These are phyloP conservation scores for Alloscopus bannaensis DNA, from an alignment of 2,888 invertebrate genomes.

Conservation along the genomic window DNA sequence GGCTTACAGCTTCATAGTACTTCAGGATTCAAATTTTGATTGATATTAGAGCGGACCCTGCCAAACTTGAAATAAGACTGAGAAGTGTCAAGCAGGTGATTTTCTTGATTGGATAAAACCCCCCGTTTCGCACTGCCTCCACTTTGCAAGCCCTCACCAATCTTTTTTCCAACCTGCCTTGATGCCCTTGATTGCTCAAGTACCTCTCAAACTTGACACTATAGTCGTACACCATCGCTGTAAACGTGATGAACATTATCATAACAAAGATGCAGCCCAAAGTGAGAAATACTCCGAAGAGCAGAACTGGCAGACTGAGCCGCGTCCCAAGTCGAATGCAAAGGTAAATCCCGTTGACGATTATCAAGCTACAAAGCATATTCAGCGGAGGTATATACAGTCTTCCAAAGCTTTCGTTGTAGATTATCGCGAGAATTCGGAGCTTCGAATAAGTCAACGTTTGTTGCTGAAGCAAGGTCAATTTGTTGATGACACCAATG, in stretches of 20 bases:
- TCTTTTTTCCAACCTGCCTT: not conserved
- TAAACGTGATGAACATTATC: constrained; percentile 21
- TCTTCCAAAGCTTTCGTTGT: constrained; percentile 22
- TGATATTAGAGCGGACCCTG: not conserved
- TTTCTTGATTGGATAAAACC: constrained; percentile 31
- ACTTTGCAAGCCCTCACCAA: constrained; percentile 14
- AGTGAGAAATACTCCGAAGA: not conserved
- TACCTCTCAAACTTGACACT: constrained; percentile 30
- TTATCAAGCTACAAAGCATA: not conserved
- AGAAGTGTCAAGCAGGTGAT: constrained; percentile 29
- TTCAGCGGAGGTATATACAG: constrained; percentile 15
- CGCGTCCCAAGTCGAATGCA: constrained; percentile 7
- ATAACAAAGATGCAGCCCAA: not conserved
- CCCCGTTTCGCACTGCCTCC: constrained; percentile 33
- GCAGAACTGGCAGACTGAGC: not conserved
- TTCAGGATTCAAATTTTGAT: constrained; percentile 10
- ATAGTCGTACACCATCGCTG: constrained; percentile 26
- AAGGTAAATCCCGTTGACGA: not conserved
- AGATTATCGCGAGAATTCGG: constrained; percentile 25
- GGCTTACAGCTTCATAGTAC: no score
- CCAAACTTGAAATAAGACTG: not conserved
- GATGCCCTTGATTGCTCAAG: not conserved
- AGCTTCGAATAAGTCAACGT: constrained; percentile 38
- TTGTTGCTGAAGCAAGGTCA: not conserved
- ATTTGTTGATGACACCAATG: not conserved